Evolutionary conservation across 2,888 invertebrate species (phyloP), one percentile per base, ranked within the genome.

Genomic region (Acanthosoma haemorrhoidale): DNA sequence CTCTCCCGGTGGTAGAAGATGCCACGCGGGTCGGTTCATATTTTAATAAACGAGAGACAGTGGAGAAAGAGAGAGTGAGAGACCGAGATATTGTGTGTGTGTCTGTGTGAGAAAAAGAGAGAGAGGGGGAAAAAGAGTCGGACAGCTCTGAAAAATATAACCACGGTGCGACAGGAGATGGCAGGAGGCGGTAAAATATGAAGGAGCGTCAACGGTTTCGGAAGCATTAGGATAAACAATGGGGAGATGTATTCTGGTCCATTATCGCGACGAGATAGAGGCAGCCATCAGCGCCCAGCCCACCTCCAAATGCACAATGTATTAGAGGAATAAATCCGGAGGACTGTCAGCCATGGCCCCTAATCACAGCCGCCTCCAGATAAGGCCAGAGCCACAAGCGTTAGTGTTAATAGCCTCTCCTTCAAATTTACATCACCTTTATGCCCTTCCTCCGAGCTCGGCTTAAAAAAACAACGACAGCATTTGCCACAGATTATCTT

Each of bases 211-310:
- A 25, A 51, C 25, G 25, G 51, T 25, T 51, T 25, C 13, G 51
- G n/a, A 21, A 21, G 51, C 51, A 51, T 51, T 51, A 51, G 51
- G 51, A 51, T 51, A 51, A 51, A 51, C 51, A 51, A 51, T 51
- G 51, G 51, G 51, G n/a, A 51, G 51, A 51, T 51, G 51, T 51
- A 51, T 51, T 51, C 51, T 21, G 25, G 13, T n/a, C 51, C 51
- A 51, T 51, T 51, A 51, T 51, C 51, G 25, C 25, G 13, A n/a
- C 3, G 43, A 43, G 43, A 43, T 43, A 41, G 41, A 18, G 18
- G 43, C 43, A 4, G 4, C 21, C n/a, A n/a, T n/a, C n/a, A n/a
- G n/a, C n/a, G n/a, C n/a, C n/a, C n/a, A n/a, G 13, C 11, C 4
- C 1, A 25, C 25, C 51, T 51, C 51, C 25, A 51, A 51, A 25